phyloP scores from a whole-genome alignment of 2,888 invertebrate species.

The Subacronicta megacephala region DNA sequence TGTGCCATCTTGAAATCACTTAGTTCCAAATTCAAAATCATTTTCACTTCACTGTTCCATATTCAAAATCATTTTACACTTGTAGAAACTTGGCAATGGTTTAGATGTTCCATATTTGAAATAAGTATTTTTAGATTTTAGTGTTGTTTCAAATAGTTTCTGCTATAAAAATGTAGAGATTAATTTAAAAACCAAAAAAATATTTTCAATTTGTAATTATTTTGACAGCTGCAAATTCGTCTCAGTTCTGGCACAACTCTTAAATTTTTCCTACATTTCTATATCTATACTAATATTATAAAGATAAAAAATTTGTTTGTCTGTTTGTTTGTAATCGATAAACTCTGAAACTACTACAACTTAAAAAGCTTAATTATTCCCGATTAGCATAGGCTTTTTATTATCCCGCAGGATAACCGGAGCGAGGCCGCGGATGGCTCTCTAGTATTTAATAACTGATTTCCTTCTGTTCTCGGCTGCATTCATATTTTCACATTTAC shows the following conservation, averaged over 20 bases:
- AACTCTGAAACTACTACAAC: no score
- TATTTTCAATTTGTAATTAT: constrained; percentile 26
- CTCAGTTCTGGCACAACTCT: neutral
- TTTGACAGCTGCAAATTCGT: constrained; percentile 28
- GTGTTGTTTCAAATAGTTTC: constrained; percentile 5
- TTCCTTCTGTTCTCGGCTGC: no score
- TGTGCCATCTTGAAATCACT: constrained; percentile 61
- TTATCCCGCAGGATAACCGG: no score
- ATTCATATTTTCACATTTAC: no score
- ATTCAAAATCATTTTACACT: constrained; percentile 35
- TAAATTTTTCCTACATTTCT: no score
- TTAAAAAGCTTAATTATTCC: no score
- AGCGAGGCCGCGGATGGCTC: no score
- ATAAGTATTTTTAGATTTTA: constrained; percentile 14
- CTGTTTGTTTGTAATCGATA: no score
- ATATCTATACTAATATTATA: no score
- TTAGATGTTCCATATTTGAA: constrained; percentile 43
- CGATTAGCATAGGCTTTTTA: no score
- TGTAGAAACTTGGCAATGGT: neutral
- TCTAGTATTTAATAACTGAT: no score
- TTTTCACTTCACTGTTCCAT: constrained; percentile 50
- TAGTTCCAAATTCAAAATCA: constrained; percentile 46
- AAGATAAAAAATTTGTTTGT: no score
- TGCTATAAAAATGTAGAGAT: constrained; percentile 5
- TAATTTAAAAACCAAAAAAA: constrained; percentile 23